phyloP scores from a whole-genome alignment of 2,888 invertebrate genomes.

The Mimachlamys varia region DNA sequence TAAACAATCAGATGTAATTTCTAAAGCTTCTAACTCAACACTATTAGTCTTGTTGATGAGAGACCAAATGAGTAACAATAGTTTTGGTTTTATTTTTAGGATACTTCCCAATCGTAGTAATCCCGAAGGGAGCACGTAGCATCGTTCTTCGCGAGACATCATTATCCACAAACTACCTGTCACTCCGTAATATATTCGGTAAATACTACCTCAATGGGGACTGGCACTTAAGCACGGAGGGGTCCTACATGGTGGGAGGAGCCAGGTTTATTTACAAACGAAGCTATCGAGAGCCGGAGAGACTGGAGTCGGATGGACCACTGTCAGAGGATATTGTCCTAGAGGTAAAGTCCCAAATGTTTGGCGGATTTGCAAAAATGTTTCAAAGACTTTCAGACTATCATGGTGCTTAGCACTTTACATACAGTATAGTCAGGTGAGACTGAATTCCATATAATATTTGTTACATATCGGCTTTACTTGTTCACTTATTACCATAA shows the following conservation, averaged over 20 bases:
- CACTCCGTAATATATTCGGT: slow-evolving; percentile 91
- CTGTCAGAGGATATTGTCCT: slow-evolving; percentile 94
- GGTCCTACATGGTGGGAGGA: slow-evolving; percentile 90
- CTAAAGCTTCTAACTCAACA: too few relatives aligned
- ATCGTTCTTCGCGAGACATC: slow-evolving; percentile 90
- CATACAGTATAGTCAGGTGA: too few relatives aligned
- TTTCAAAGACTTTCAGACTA: too few relatives aligned
- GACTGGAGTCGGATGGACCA: slow-evolving; percentile 92
- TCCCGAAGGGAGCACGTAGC: slow-evolving; percentile 96
- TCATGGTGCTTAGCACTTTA: too few relatives aligned
- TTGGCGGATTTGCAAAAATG: too few relatives aligned
- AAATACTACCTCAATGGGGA: slow-evolving; percentile 96
- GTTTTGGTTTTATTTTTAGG: slow-evolving; percentile 83
- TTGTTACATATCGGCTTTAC: too few relatives aligned
- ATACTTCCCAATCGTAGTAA: slow-evolving; percentile 94
- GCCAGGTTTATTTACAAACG: slow-evolving; percentile 94
- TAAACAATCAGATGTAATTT: too few relatives aligned
- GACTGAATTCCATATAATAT: too few relatives aligned
- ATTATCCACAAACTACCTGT: slow-evolving; percentile 95
- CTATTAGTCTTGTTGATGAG: too few relatives aligned
- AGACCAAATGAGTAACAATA: too few relatives aligned
- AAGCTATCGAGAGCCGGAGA: slow-evolving; percentile 86
- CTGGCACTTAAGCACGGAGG: slow-evolving; percentile 95
- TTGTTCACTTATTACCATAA: too few relatives aligned
- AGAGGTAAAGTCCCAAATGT: slow-evolving; percentile 84